Evolutionary conservation across 2,113 vertebrate genomes (phyloP), one percentile per base, ranked within the genome.

Genomic region (Pleuronectes platessa): DNA sequence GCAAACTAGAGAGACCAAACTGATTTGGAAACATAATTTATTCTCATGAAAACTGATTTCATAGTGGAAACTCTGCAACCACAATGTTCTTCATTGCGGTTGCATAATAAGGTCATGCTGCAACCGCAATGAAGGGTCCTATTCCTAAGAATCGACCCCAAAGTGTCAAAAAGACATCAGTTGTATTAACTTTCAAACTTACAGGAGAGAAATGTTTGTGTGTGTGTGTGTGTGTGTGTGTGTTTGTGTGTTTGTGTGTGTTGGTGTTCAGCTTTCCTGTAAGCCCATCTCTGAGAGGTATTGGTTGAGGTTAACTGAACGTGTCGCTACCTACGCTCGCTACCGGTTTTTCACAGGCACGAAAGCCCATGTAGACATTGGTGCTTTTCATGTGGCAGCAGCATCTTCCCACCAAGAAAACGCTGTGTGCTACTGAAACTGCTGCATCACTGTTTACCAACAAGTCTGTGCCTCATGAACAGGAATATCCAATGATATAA

Each of bases 331-430:
- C 27, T 59, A 23, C 71, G 11, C 3, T 60, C 26, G 3, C 61
- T 69, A 45, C 4, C 14, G 66, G 49, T 47, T 18, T 20, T 55
- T 82, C 18, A 42, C 12, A 68, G 6, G 35, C 49, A 75, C 6
- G 4, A 71, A 80, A 78, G 54, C 70, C 68, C 58, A 18, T 18
- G 63, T 65, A 78, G 12, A 61, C 18, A 12, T 70, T 0, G 0
- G 1, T 21, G 4, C 80, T 85, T 91, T 91, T 91, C 67, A 90
- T 90, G 89, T 90, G 90, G 89, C 82, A 90, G 58, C 71, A 78
- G 20, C 13, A 56, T 71, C 80, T 79, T 76, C 86, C 83, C 85
- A 86, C 86, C 54, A 74, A 71, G 63, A 80, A 21, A 63, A 75
- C 35, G 4, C 24, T 4, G 2, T 75, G 61, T 70, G 11, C 83